Percentiles rank a stretch among this genome's conserved stretches.
These are phyloP conservation scores for Arctia plantaginis DNA, from an alignment of 2,888 invertebrate species.

Conservation along the genomic window DNA sequence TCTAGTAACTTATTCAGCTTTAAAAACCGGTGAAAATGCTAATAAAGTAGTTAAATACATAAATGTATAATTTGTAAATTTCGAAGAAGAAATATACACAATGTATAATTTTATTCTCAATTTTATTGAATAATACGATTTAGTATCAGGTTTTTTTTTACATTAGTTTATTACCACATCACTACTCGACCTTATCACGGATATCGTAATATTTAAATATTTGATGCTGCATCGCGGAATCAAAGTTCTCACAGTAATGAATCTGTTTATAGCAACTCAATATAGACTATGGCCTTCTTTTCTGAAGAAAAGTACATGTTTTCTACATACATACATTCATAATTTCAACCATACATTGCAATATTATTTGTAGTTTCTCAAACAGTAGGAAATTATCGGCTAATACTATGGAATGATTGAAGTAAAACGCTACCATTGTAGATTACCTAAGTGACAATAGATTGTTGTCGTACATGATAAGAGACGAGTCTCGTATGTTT, in stretches of 20 bases:
- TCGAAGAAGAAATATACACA: not conserved
- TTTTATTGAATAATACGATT: not conserved
- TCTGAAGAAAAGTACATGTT: not conserved
- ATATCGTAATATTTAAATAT: not conserved
- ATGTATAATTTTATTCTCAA: not conserved
- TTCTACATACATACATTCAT: not conserved
- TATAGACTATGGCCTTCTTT: not conserved
- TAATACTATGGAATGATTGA: not conserved
- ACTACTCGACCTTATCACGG: not conserved
- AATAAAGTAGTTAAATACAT: not conserved
- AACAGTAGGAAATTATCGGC: not conserved
- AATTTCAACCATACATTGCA: not conserved
- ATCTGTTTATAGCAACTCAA: not conserved
- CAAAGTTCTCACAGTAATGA: not conserved
- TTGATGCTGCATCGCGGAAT: not conserved
- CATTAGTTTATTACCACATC: not conserved
- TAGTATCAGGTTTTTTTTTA: not conserved
- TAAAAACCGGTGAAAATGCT: not conserved
- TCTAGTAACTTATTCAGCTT: not conserved
- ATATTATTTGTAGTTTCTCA: not conserved
- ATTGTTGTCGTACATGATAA: not conserved
- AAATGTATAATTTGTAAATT: not conserved
- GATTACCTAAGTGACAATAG: not conserved
- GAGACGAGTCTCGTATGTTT: slow-evolving; percentile 1
- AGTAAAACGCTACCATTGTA: not conserved